Percentiles rank a stretch among this genome's conserved stretches.
phyloP scores from a whole-genome alignment of 1,140 invertebrate species.

The Macrobrachium nipponense region DNA sequence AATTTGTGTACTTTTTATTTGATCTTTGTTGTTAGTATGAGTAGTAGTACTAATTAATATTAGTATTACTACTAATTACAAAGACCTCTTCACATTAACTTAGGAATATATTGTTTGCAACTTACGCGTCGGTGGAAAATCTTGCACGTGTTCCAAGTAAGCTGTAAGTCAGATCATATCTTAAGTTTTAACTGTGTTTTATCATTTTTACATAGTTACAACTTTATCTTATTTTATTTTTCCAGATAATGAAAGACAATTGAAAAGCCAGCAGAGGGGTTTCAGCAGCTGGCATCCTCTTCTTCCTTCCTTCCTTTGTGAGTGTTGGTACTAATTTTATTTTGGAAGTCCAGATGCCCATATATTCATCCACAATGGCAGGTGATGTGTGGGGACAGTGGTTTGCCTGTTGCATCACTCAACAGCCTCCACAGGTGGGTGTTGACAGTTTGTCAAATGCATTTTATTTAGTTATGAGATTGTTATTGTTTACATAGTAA shows the following conservation, averaged over 20 bases:
- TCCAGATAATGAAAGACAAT: slow-evolving; percentile 10
- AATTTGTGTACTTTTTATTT: no score
- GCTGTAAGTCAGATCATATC: no score
- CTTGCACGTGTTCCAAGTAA: no score
- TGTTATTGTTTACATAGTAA: background rate
- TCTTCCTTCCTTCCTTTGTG: background rate
- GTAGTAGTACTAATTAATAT: no score
- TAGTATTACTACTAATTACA: no score
- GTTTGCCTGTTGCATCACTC: slow-evolving; percentile 85
- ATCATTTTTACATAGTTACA: no score
- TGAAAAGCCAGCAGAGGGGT: background rate
- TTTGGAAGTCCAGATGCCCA: slow-evolving; percentile 49
- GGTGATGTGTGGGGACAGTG: slow-evolving; percentile 86
- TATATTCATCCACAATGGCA: slow-evolving; percentile 66
- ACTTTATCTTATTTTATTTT: no score
- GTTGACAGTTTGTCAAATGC: slow-evolving; percentile 51
- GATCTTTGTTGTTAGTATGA: no score
- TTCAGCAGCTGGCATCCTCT: background rate
- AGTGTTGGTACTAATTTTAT: background rate
- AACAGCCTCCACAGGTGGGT: slow-evolving; percentile 73
- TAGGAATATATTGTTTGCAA: no score
- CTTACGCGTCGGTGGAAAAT: no score
- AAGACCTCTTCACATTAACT: no score
- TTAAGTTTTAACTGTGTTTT: no score
- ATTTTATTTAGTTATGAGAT: background rate